These are phyloP conservation scores for Actinia equina DNA, from an alignment of 64 coral and sea anemone genomes.

Conservation along the genomic window DNA sequence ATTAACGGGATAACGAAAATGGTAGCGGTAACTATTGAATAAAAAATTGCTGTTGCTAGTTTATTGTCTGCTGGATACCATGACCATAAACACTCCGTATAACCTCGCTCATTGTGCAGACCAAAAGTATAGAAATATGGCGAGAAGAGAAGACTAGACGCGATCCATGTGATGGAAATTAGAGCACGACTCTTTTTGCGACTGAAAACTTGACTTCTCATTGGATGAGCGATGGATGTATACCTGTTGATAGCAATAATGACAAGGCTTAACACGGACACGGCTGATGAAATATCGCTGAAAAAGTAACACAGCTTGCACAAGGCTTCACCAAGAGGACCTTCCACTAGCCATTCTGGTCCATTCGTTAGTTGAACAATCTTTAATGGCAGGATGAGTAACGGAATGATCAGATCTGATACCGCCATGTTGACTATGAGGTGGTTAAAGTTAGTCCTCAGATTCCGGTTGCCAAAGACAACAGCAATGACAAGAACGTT, in stretches of 20 bases:
- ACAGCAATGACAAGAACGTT: not conserved
- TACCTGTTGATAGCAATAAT: not conserved
- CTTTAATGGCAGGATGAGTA: not conserved
- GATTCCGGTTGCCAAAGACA: not conserved
- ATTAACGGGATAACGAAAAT: not conserved
- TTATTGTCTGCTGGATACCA: not conserved
- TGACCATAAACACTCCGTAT: not conserved
- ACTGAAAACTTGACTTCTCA: not conserved
- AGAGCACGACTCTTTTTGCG: not conserved
- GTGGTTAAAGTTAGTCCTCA: not conserved
- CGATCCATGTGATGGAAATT: not conserved
- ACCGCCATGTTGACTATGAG: not conserved
- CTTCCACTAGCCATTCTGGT: not conserved
- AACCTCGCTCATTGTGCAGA: not conserved
- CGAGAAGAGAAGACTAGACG: not conserved
- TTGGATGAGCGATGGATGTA: not conserved
- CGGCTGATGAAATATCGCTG: not conserved
- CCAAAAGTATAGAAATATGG: not conserved
- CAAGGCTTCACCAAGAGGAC: not conserved
- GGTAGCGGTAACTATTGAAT: not conserved
- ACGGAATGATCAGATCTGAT: not conserved
- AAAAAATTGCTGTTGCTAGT: not conserved
- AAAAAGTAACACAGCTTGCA: not conserved
- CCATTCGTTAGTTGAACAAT: not conserved
- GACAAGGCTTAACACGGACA: not conserved